Evolutionary conservation across 2,888 invertebrate species (phyloP), one percentile per base, ranked within the genome.

Genomic region (Tachina fera): DNA sequence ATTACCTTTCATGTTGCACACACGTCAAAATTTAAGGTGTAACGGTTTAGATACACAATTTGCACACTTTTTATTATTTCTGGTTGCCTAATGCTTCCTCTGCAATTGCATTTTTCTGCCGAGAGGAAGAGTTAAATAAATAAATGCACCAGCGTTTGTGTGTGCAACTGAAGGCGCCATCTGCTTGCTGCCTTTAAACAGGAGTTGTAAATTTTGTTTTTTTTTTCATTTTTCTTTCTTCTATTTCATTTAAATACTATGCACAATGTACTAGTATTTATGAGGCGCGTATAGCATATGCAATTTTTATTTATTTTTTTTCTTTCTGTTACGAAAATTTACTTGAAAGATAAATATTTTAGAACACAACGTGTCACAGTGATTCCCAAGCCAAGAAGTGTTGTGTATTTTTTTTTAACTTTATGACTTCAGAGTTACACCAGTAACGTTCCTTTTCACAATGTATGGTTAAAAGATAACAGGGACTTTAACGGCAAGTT

Each of bases 111-210:
- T 51, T 51, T 51, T 11, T 2, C n/a, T 43, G 19, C 22, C 49
- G 41, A 53, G n/a, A 49, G n/a, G 14, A 45, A 47, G 43, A 31
- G 56, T 14, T 60, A 63, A 19, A 51, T 22, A 22, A 2, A 22
- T 22, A 8, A 47, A 41, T 43, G 60, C 43, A 8, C 11, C 31
- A 39, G 63, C 14, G 79, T 51, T 11, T 41, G 16, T 65, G 11
- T 56, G 51, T 41, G 68, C n/a, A 77, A 49, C 78, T 53, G 56
- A 82, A 81, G 86, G 87, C 87, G 87, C 87, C 87, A 84, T 83
- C 80, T 83, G 83, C 61, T 51, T 16, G 31, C 60, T 68, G 82
- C 43, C 45, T 47, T 47, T 61, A 56, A n/a, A 51, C 56, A 41
- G 63, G 45, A 65, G 63, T 72, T 56, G 70, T 61, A 43, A 10